phyloP scores from a whole-genome alignment of 2,797 vertebrate species.

The Micrastur ruficollis region DNA sequence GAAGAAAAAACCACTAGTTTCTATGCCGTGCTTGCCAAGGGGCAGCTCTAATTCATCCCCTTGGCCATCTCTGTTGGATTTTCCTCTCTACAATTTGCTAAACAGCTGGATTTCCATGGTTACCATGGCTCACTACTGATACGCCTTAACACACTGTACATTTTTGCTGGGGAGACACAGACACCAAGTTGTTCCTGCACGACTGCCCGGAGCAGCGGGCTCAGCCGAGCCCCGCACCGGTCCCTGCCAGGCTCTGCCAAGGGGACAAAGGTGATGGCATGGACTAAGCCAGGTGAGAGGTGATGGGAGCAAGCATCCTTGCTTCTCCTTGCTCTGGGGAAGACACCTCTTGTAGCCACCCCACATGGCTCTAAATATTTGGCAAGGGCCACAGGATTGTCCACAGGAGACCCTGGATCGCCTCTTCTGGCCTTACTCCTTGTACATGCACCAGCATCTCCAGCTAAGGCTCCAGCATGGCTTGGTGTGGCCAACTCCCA shows the following conservation, averaged over 20 bases:
- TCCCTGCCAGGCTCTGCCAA: not conserved
- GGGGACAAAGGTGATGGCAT: not conserved
- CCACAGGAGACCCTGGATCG: not conserved
- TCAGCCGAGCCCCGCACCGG: rapidly evolving
- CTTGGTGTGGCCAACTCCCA: not conserved
- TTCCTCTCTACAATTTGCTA: conserved; percentile 61
- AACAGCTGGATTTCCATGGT: conserved; percentile 67
- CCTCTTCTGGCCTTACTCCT: not conserved
- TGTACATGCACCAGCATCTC: not conserved
- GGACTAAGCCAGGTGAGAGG: not conserved
- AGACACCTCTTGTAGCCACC: rapidly evolving
- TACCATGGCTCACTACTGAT: conserved; percentile 2
- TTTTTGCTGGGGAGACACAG: conserved; percentile 10
- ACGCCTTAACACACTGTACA: not conserved
- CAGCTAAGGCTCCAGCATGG: not conserved
- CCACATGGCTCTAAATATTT: rapidly evolving
- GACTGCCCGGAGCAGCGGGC: not conserved
- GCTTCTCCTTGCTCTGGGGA: not conserved
- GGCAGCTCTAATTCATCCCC: conserved; percentile 27
- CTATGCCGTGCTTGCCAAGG: not conserved
- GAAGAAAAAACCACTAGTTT: not conserved
- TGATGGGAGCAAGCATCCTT: not conserved
- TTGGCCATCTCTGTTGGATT: conserved; percentile 31
- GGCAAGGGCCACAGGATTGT: not conserved
- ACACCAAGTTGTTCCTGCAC: not conserved